These are phyloP conservation scores for Hyalella azteca DNA, from an alignment of 2,888 invertebrate species.

Conservation along the genomic window DNA sequence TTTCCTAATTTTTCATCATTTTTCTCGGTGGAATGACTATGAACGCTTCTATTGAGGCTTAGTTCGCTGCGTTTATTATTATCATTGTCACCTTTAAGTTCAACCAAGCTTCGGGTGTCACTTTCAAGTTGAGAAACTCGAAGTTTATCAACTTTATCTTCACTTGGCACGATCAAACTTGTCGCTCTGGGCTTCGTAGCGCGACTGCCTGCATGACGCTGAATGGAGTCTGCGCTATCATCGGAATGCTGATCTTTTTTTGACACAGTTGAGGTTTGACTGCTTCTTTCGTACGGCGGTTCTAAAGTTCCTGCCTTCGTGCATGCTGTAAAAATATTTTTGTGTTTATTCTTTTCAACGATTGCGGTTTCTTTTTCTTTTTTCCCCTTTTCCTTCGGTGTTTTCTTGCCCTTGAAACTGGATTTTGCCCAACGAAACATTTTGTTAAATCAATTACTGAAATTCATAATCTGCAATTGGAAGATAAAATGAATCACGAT, in stretches of 20 bases:
- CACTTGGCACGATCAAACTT: neutral
- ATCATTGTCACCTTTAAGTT: neutral
- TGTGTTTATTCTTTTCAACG: neutral
- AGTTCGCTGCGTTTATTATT: neutral
- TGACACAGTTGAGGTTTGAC: neutral
- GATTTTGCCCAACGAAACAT: constrained; percentile 17
- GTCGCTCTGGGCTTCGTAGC: neutral
- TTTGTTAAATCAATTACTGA: too few species aligned
- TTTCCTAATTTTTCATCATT: neutral
- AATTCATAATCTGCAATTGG: too few species aligned
- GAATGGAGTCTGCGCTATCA: neutral
- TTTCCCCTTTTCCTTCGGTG: neutral
- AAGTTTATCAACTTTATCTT: neutral
- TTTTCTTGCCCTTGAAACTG: neutral
- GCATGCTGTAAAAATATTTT: neutral
- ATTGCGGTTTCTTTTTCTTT: neutral
- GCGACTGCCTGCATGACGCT: neutral
- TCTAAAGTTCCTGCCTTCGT: neutral
- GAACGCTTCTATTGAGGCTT: neutral
- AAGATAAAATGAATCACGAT: too few species aligned
- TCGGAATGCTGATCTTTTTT: neutral
- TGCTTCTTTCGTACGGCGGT: neutral
- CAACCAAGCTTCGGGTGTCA: constrained; percentile 5
- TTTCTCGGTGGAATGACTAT: neutral
- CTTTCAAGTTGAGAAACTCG: neutral